phyloP scores from a whole-genome alignment of 2,797 vertebrate genomes.

The Malurus splendens region DNA sequence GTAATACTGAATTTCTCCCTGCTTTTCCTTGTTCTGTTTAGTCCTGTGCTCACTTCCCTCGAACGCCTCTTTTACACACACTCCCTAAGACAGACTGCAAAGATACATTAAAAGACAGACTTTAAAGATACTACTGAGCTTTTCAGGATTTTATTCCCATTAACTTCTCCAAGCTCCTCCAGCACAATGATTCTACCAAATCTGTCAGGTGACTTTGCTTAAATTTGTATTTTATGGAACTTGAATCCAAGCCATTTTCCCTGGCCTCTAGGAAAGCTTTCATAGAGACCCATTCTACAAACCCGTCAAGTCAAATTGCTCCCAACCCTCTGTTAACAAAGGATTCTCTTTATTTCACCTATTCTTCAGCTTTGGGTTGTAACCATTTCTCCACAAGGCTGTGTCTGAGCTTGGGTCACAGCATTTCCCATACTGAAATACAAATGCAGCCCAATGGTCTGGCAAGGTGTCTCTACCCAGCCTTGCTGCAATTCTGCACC shows the following conservation, averaged over 20 bases:
- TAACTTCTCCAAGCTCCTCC: neutral
- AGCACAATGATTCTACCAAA: neutral
- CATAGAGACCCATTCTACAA: neutral
- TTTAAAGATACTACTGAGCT: neutral
- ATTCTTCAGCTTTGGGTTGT: neutral
- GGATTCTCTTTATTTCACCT: neutral
- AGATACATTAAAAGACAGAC: no score
- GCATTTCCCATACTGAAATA: neutral
- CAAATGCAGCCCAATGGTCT: neutral
- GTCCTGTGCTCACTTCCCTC: neutral
- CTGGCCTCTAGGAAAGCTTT: neutral
- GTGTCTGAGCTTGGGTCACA: neutral
- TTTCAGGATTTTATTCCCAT: neutral
- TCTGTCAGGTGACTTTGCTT: neutral
- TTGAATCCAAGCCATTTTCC: neutral
- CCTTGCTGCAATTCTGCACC: neutral
- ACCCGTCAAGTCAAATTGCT: neutral
- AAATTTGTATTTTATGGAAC: neutral
- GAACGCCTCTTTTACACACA: neutral
- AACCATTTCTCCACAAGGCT: neutral
- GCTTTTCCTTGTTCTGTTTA: neutral
- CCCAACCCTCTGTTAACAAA: fast-evolving
- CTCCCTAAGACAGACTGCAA: neutral
- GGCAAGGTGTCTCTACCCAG: neutral
- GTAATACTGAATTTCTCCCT: neutral